Evolutionary conservation across 2,797 vertebrate genomes (phyloP).

Genomic region (Oryzias dopingdopingensis): DNA sequence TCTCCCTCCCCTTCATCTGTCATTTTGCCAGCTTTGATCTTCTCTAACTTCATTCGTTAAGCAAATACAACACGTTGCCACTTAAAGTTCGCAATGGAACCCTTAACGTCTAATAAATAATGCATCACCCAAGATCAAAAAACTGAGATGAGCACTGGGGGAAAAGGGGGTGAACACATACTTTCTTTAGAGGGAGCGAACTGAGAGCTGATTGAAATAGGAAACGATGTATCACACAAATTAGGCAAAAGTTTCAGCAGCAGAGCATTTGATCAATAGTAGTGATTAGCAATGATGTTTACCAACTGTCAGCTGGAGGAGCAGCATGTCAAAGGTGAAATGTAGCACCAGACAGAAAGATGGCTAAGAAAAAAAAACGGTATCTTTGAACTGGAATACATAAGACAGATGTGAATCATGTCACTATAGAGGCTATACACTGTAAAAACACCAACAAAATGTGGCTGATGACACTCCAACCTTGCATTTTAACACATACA

Average conservation of each 20-base stretch:
- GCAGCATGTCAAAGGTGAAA: conserved; percentile 35
- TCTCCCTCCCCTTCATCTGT: conserved; percentile 55
- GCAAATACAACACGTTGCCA: conserved; percentile 72
- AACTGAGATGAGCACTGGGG: conserved; percentile 47
- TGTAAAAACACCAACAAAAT: no score
- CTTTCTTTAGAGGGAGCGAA: conserved; percentile 31
- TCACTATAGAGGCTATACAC: no score
- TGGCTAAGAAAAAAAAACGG: conserved; percentile 33
- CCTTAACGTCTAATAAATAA: conserved; percentile 75
- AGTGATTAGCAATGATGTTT: conserved; percentile 58
- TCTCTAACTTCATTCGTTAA: conserved; percentile 68
- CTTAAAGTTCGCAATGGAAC: conserved; percentile 68
- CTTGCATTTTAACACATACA: no score
- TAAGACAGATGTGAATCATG: no score
- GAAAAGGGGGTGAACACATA: conserved; percentile 33
- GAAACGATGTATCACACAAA: conserved; percentile 40
- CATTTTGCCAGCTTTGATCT: conserved; percentile 74
- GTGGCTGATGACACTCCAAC: no score
- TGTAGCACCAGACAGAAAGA: conserved; percentile 34
- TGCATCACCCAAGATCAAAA: conserved; percentile 64
- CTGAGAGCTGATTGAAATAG: conserved; percentile 44
- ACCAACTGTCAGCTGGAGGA: conserved; percentile 47
- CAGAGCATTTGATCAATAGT: conserved; percentile 46
- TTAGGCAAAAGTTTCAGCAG: conserved; percentile 21
- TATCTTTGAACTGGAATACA: conserved; percentile 17